Evolutionary conservation across 1,140 invertebrate genomes (phyloP).

Genomic region (Vanessa atalanta): DNA sequence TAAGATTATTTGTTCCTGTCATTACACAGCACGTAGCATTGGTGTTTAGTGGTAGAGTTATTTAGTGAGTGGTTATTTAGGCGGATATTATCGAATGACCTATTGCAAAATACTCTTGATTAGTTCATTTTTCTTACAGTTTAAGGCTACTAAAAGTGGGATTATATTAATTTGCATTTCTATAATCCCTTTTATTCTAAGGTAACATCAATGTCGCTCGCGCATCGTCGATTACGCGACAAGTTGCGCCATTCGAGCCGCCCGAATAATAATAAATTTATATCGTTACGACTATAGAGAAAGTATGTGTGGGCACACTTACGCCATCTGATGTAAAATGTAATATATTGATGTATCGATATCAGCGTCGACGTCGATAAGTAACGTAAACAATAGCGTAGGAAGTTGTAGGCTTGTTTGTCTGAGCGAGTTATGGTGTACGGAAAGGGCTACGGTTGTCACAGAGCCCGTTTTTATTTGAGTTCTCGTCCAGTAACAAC

Average conservation of each 20-base stretch:
- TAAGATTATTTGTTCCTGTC: too few relatives aligned
- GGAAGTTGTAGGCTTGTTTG: slow-evolving; percentile 15
- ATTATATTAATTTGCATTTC: neutral
- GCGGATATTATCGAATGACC: too few relatives aligned
- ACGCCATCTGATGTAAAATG: neutral
- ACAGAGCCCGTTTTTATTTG: too few relatives aligned
- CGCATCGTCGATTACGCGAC: slow-evolving; percentile 12
- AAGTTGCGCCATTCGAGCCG: slow-evolving; percentile 34
- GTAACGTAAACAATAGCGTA: slow-evolving; percentile 11
- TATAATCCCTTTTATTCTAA: neutral
- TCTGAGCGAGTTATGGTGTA: neutral
- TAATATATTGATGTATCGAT: neutral
- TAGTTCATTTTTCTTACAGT: too few relatives aligned
- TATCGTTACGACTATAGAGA: slow-evolving; percentile 29
- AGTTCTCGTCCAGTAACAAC: too few relatives aligned
- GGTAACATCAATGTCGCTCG: neutral
- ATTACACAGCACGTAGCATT: too few relatives aligned
- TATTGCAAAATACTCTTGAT: too few relatives aligned
- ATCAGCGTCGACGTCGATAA: neutral
- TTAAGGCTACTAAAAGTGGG: too few relatives aligned
- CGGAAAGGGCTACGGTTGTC: neutral
- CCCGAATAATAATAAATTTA: slow-evolving; percentile 42
- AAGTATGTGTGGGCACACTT: slow-evolving; percentile 18
- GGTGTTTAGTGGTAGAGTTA: too few relatives aligned
- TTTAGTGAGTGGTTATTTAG: too few relatives aligned